A percentile compares a stretch with the other conserved stretches of the same genome.
phyloP scores from a whole-genome alignment of 2,113 vertebrate species.

The cat (Felis catus) region F.catus_Fca126_mat1.0 CM031412.1:107200501-107201000 shows the following conservation, averaged over 20 bases:
- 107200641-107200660: not conserved
- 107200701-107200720: constrained; percentile 54
- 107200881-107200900: constrained; percentile 47
- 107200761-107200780: constrained; percentile 31
- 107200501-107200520: not conserved
- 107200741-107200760: constrained; percentile 41
- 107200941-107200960: constrained; percentile 52
- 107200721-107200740: constrained; percentile 64
- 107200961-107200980: not conserved
- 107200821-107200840: constrained; percentile 47
- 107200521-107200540: not conserved
- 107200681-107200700: not conserved
- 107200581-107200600: not conserved
- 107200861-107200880: constrained; percentile 45
- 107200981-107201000: not conserved
- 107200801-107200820: constrained; percentile 58
- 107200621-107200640: constrained; percentile 55
- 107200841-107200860: not conserved
- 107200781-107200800: constrained; percentile 55
- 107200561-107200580: not conserved
- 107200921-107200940: constrained; percentile 28
- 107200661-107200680: constrained; percentile 51
- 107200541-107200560: constrained; percentile 14
- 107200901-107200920: constrained; percentile 9
- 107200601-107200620: constrained; percentile 56